phyloP scores from a whole-genome alignment of 2,888 invertebrate genomes.

The Steinernema hermaphroditum region DNA sequence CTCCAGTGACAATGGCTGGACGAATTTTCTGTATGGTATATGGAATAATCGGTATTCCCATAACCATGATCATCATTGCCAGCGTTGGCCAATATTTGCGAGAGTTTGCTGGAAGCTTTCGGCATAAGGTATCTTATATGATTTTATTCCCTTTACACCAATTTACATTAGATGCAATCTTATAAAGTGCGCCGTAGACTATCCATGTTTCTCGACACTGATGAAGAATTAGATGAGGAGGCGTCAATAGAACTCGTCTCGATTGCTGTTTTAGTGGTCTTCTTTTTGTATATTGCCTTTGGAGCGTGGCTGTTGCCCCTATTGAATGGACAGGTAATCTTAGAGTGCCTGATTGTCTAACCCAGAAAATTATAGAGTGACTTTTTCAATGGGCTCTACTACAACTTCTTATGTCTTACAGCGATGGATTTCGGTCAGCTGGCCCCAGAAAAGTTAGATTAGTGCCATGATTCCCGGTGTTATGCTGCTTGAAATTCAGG shows the following conservation, averaged over 20 bases:
- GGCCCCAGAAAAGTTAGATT: neutral
- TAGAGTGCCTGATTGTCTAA: neutral
- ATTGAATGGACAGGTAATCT: constrained; percentile 51
- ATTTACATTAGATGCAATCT: neutral
- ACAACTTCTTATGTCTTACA: neutral
- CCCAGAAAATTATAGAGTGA: neutral
- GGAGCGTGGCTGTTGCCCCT: constrained; percentile 54
- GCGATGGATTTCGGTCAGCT: neutral
- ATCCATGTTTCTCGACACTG: neutral
- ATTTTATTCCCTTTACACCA: neutral
- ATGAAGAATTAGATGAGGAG: constrained; percentile 14
- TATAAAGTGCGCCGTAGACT: neutral
- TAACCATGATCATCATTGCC: neutral
- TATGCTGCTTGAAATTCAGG: neutral
- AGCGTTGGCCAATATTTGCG: neutral
- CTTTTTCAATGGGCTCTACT: neutral
- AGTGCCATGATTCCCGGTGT: neutral
- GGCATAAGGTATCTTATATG: neutral
- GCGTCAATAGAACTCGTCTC: constrained; percentile 50
- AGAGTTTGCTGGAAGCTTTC: neutral
- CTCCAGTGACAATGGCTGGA: neutral
- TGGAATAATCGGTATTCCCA: constrained; percentile 32
- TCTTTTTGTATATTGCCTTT: constrained; percentile 52
- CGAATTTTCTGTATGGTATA: neutral
- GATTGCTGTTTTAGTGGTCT: constrained; percentile 48